Evolutionary conservation across 1,140 invertebrate species (phyloP).

Genomic region (Drosophila ficusphila): DNA sequence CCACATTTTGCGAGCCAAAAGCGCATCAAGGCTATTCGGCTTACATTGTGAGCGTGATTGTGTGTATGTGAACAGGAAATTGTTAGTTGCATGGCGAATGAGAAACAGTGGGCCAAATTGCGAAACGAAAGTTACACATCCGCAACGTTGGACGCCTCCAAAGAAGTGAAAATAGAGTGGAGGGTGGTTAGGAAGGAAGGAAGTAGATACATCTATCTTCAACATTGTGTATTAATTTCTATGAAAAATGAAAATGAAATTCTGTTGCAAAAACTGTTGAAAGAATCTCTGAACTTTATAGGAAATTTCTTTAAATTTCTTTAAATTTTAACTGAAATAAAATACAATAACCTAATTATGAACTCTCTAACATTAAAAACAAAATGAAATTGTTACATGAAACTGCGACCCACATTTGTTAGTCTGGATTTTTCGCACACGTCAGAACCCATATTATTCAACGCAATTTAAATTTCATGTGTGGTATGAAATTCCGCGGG

Average conservation of each 20-base stretch:
- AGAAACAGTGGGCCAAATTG: constrained; percentile 15
- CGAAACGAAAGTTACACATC: not conserved
- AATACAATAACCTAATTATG: too few relatives aligned
- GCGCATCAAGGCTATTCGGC: constrained; percentile 49
- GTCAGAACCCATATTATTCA: not conserved
- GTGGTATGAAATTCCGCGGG: not conserved
- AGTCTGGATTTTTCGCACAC: not conserved
- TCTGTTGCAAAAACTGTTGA: too few relatives aligned
- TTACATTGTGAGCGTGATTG: constrained; percentile 34
- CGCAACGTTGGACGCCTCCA: not conserved
- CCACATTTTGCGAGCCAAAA: constrained; percentile 62
- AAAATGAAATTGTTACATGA: not conserved
- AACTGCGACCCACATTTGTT: not conserved
- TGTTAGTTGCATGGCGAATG: constrained; percentile 44
- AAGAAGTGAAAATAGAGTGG: not conserved
- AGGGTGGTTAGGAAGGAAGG: not conserved
- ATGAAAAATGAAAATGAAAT: too few relatives aligned
- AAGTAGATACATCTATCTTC: too few relatives aligned
- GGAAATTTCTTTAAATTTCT: too few relatives aligned
- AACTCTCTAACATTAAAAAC: too few relatives aligned
- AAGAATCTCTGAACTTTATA: too few relatives aligned
- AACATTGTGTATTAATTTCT: not conserved
- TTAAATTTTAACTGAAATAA: too few relatives aligned
- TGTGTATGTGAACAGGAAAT: constrained; percentile 46
- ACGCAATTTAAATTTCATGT: not conserved